Evolutionary conservation across 2,113 vertebrate genomes (phyloP), one percentile per base, ranked within the genome.

Genomic region (Sphaerodactylus townsendi): DNA sequence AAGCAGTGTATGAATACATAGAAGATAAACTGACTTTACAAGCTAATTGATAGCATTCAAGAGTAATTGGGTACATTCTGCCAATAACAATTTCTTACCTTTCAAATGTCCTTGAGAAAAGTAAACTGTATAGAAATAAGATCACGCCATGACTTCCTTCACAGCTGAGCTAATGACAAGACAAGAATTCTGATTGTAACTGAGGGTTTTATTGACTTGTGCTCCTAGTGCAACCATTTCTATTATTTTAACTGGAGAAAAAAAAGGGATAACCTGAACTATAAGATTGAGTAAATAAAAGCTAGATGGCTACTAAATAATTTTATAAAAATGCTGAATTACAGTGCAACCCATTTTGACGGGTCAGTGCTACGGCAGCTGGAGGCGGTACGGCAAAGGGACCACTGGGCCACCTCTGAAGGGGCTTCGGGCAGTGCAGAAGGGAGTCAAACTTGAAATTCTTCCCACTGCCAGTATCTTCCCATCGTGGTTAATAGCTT

Each of bases 61-160:
- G 59, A 62, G 59, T 25, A 62, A 62, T 62, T 62, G 25, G 25
- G 25, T 10, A 62, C 59, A 62, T 62, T 62, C 28, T 28, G 25
- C 59, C 59, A 62, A 62, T 28, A 62, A 10, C 59, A 7, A 62
- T 62, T 62, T 28, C 23, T 62, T 96, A 98, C 98, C 97, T 98
- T 90, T 96, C 89, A 46, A 98, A 89, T 1, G 96, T 97, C 68
- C 97, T 95, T 39, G 98, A 98, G 90, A 97, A 96, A 90, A 98
- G 91, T 30, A 98, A 94, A 85, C 98, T 98, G 87, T 97, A 98
- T 2, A 98, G 95, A 91, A 98, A 97, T 0, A 99, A 94, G 90
- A 98, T 97, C 85, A 98, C 93, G 23, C 98, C 98, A 0, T 95
- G 96, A 77, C 96, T 95, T 37, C 95, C 95, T 90, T 98, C 96